Percentiles rank a stretch among this genome's conserved stretches.
These are phyloP conservation scores for Chaetops frenatus DNA, from an alignment of 2,113 vertebrate species.

Conservation along the genomic window DNA sequence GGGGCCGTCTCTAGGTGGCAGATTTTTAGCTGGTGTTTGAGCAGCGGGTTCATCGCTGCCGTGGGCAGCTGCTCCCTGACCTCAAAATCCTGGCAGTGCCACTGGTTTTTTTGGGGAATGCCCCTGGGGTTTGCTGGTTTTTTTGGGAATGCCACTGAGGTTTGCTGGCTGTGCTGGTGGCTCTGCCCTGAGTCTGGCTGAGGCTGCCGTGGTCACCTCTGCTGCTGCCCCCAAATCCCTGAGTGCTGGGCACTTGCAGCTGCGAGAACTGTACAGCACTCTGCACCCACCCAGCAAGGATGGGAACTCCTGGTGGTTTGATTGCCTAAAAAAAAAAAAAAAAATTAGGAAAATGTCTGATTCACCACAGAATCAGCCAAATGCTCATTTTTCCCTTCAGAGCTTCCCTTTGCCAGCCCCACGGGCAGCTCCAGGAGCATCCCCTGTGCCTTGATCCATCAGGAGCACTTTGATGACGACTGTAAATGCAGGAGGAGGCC, in stretches of 20 bases:
- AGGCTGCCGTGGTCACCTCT: not conserved
- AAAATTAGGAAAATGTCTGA: rapidly evolving
- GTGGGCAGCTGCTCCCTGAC: not conserved
- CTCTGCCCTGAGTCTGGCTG: rapidly evolving
- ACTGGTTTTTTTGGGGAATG: too few species aligned
- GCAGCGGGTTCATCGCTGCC: rapidly evolving
- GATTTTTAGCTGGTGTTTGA: rapidly evolving
- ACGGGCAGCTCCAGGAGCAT: not conserved
- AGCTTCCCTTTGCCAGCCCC: not conserved
- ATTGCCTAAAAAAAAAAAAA: not conserved
- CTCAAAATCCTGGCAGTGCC: not conserved
- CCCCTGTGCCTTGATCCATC: not conserved
- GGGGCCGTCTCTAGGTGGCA: rapidly evolving
- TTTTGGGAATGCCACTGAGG: not conserved
- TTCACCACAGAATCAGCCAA: not conserved
- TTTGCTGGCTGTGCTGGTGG: not conserved
- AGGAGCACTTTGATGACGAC: not conserved
- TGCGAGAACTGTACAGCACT: rapidly evolving
- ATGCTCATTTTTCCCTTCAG: not conserved
- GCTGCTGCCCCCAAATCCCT: not conserved
- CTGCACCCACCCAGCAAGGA: too few species aligned
- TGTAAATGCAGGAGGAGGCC: not conserved
- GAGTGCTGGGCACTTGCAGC: rapidly evolving
- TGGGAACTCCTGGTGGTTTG: not conserved
- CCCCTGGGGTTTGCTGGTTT: not conserved